Conservation (phyloP, 1,140 invertebrate genomes). For the Heliconius hewitsoni region DNA sequence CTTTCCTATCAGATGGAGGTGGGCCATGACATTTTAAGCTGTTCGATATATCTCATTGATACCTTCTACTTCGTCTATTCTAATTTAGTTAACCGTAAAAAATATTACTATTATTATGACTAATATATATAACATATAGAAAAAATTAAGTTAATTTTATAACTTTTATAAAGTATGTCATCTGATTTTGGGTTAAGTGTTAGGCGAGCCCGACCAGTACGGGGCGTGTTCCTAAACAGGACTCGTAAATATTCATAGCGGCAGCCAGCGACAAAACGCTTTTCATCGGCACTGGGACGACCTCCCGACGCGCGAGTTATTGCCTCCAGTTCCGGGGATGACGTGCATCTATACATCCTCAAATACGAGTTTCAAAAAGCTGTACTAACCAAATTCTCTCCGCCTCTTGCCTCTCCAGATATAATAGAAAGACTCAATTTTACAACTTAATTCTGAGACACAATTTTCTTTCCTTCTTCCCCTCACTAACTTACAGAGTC, state of each 20-base stretch:
- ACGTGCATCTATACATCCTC: slow-evolving; percentile 45
- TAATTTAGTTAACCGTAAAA: slow-evolving; percentile 42
- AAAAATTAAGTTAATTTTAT: background rate
- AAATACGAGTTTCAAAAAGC: slow-evolving; percentile 21
- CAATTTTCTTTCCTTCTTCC: slow-evolving; percentile 63
- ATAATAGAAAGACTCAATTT: slow-evolving; percentile 35
- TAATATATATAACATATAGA: slow-evolving; percentile 13
- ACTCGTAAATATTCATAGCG: slow-evolving; percentile 70
- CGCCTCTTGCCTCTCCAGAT: slow-evolving; percentile 19
- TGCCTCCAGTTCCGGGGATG: slow-evolving; percentile 45
- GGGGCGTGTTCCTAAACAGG: slow-evolving; percentile 54
- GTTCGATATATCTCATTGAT: slow-evolving; percentile 58
- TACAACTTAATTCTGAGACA: slow-evolving; percentile 56
- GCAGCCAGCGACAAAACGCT: slow-evolving; percentile 65
- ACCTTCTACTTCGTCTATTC: slow-evolving; percentile 40
- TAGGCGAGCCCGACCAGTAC: slow-evolving; percentile 36
- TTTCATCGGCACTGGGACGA: slow-evolving; percentile 56
- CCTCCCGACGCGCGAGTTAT: slow-evolving; percentile 67
- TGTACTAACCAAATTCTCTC: slow-evolving; percentile 24
- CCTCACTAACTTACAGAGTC: slow-evolving; percentile 63
- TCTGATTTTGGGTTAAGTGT: slow-evolving; percentile 48
- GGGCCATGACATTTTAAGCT: slow-evolving; percentile 71
- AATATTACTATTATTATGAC: slow-evolving; percentile 1
- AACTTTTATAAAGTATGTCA: slow-evolving; percentile 22
- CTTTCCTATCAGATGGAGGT: slow-evolving; percentile 66